Base-by-base conservation (phyloP, 1,140 invertebrate species). In the Bombus picipes region DNA sequence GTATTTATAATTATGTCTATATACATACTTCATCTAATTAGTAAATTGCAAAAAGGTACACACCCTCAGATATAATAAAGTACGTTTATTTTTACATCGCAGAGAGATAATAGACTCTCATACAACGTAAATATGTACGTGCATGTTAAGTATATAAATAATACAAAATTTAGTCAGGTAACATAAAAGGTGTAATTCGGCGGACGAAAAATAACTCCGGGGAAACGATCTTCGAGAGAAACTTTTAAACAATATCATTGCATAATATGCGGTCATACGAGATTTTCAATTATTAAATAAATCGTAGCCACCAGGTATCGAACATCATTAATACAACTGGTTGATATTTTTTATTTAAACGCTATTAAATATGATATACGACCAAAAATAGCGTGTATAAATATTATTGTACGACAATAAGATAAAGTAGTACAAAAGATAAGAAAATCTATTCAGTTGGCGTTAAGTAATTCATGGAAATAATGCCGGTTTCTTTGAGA, bases 381-480 rank as follows among this genome's bases (percentile, higher is more conserved):
- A 53, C 3, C 5, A 32, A 72, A 62, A 84, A 47, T 72, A 84
- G 2, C 25, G 15, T 39, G 18, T 47, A 73, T 65, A 72, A 80
- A 85, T 62, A 79, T 72, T 85, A 85, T 71, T 80, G 34, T n/a
- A 34, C 13, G 25, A 25, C 34, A 75, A n/a, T 68, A 74, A 81
- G 62, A 85, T 85, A 85, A 81, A 81, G 22, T 43, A 32, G 9
- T 43, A 32, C 22, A 53, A 65, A 66, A 81, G 79, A 85, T 85
- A 85, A 85, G 79, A 75, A 66, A 85, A 85, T 81, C 79, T 75
- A 68, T 59, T 81, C 43, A 22, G 37, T 43, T 25, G 22, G 32
- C 22, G 84, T 85, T 74, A 47, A 81, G 78, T 71, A 77, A 85
- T 80, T 87, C 75, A 87, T 87, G 75, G 70, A 87, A 87, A 85